Evolutionary conservation across 2,888 invertebrate species (phyloP).

Genomic region (Ptychoptera contaminata): DNA sequence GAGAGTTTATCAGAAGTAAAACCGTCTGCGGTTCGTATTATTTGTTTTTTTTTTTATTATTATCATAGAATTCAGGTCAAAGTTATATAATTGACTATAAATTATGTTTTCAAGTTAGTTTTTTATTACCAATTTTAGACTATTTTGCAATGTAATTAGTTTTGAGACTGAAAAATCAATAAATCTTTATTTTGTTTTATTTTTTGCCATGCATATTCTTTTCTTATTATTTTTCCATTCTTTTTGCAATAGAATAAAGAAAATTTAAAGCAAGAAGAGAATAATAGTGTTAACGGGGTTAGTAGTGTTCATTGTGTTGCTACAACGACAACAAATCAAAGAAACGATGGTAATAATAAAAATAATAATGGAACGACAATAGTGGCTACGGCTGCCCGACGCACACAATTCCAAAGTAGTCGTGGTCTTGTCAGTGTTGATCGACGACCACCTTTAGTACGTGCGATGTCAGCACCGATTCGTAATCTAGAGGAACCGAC

Average conservation of each 20-base stretch:
- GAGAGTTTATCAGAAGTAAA: conserved; percentile 13
- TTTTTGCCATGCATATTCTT: too few relatives aligned
- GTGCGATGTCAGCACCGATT: conserved; percentile 32
- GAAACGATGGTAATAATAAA: not conserved
- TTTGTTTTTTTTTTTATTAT: too few relatives aligned
- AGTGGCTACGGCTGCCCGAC: conserved; percentile 13
- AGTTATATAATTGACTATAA: too few relatives aligned
- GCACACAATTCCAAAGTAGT: conserved; percentile 16
- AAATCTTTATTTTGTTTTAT: too few relatives aligned
- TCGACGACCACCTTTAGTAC: conserved; percentile 25
- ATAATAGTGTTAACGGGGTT: conserved; percentile 11
- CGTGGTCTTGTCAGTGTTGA: conserved; percentile 14
- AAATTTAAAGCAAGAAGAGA: conserved; percentile 10
- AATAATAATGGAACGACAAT: not conserved
- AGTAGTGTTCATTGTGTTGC: not conserved
- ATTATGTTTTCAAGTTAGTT: too few relatives aligned
- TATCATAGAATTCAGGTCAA: too few relatives aligned
- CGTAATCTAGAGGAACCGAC: conserved; percentile 12
- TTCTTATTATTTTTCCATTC: too few relatives aligned
- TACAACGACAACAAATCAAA: not conserved
- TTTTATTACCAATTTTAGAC: too few relatives aligned
- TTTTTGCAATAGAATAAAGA: too few relatives aligned
- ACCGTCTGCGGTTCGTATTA: too few relatives aligned
- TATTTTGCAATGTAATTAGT: too few relatives aligned
- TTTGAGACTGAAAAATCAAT: too few relatives aligned